Conservation (phyloP, 2,888 invertebrate species). For the Hyposoter dolosus region DNA sequence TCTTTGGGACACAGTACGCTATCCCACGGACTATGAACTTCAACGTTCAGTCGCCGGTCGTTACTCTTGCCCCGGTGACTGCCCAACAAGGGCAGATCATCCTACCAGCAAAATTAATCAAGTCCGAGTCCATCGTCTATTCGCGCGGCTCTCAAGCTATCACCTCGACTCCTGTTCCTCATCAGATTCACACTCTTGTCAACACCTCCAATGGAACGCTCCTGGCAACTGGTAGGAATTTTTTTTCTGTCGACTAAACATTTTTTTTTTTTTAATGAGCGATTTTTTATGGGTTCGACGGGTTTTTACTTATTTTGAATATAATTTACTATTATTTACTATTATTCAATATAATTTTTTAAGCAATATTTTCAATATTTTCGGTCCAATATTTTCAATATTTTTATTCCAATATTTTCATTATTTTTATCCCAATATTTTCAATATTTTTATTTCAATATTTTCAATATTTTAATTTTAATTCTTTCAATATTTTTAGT, state of each 20-base stretch:
- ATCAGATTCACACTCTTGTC: constrained; percentile 88
- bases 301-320: too few species aligned
- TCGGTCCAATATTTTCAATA: too few species aligned
- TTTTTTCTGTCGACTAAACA: neutral
- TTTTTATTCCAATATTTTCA: too few species aligned
- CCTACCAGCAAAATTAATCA: constrained; percentile 82
- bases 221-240: constrained; percentile 87
- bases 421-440: too few species aligned
- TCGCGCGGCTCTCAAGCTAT: constrained; percentile 78
- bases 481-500: too few species aligned
- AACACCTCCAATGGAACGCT: constrained; percentile 89
- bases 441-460: too few species aligned
- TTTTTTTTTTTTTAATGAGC: neutral
- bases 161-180: constrained; percentile 80
- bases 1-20: constrained; percentile 80
- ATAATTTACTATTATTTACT: too few species aligned
- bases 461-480: too few species aligned
- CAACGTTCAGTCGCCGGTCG: constrained; percentile 82
- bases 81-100: constrained; percentile 80
- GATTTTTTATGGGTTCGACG: neutral
- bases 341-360: too few species aligned
- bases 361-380: too few species aligned
- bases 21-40: constrained; percentile 82
- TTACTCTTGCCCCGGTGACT: constrained; percentile 80
- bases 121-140: constrained; percentile 82